A percentile compares a stretch with the other conserved stretches of the same genome.
phyloP scores from a whole-genome alignment of 2,113 vertebrate species.

The Zosterops lateralis region DNA sequence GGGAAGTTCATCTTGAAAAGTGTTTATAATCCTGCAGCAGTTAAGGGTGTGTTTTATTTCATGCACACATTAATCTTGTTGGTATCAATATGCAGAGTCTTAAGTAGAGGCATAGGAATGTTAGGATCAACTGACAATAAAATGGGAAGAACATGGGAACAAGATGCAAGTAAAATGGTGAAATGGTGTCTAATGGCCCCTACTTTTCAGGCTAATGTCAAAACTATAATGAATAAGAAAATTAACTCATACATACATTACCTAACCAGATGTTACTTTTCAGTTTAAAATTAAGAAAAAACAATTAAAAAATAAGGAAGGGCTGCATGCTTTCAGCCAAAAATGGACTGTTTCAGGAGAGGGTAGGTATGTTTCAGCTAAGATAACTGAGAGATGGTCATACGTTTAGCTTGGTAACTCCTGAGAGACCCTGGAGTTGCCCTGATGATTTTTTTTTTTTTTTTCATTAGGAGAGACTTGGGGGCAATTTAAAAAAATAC shows the following conservation, averaged over 20 bases:
- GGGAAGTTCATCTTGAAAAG: neutral
- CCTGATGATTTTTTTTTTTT: neutral
- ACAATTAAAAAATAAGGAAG: rapidly evolving
- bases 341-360: neutral
- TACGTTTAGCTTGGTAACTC: neutral
- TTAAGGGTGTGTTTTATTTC: neutral
- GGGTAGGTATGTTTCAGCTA: neutral
- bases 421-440: rapidly evolving
- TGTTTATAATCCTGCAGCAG: neutral
- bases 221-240: neutral
- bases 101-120: neutral
- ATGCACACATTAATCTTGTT: neutral
- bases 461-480: neutral
- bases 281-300: neutral
- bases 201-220: neutral
- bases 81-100: neutral
- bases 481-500: neutral
- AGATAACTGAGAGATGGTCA: neutral
- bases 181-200: neutral
- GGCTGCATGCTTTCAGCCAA: neutral
- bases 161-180: neutral
- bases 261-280: neutral
- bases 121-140: neutral
- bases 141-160: neutral
- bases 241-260: neutral